Conservation (phyloP, 2,113 vertebrate species). For the Serilophus lunatus region DNA sequence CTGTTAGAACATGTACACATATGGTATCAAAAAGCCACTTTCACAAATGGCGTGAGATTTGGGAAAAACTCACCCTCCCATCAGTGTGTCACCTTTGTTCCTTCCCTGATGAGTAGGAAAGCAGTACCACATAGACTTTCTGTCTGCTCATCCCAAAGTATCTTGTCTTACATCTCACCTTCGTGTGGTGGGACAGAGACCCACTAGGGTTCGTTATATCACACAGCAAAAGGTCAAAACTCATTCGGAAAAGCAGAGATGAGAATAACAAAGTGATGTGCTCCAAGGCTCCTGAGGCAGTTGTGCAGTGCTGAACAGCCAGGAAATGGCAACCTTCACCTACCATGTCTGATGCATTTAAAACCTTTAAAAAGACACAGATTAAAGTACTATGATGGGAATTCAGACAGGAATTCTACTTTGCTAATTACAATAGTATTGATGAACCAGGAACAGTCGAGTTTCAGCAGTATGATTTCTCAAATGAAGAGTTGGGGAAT, state of each 20-base stretch:
- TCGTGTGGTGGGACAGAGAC: background rate
- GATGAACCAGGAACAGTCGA: background rate
- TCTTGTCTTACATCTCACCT: background rate
- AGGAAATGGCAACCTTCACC: background rate
- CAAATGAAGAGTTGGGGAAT: background rate
- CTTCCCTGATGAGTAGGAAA: background rate
- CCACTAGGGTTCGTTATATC: background rate
- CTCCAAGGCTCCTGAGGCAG: background rate
- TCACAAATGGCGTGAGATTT: background rate
- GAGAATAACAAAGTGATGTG: background rate
- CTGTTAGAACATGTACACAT: background rate
- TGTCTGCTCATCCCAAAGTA: background rate
- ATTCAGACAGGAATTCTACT: background rate
- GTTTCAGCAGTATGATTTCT: background rate
- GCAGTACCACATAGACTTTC: background rate
- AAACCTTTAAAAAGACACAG: background rate
- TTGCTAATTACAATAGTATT: background rate
- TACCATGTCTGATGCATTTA: background rate
- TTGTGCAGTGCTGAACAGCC: background rate
- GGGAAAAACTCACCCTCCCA: background rate
- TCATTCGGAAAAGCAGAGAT: background rate
- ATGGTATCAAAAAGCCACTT: background rate
- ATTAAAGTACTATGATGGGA: background rate
- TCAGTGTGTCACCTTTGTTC: background rate
- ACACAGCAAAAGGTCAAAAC: background rate